These are phyloP conservation scores for Heliconius nattereri DNA, from an alignment of 1,140 invertebrate genomes.

Conservation along the genomic window DNA sequence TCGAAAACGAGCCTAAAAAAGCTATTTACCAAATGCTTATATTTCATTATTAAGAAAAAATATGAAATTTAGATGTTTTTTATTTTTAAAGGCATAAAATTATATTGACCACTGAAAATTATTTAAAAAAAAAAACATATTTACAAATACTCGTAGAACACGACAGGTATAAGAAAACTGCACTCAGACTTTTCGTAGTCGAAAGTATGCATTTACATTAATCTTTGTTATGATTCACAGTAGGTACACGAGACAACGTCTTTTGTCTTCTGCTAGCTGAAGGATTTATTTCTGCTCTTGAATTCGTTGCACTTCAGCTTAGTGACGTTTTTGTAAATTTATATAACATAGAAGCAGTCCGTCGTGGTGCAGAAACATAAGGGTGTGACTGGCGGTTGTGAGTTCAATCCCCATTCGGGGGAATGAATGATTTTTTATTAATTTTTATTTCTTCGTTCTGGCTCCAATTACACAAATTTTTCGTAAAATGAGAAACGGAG, in stretches of 20 bases:
- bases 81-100: no score
- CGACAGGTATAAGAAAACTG: slow-evolving; percentile 18
- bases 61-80: no score
- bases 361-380: no score
- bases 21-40: no score
- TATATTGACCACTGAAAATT: neutral
- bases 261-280: slow-evolving; percentile 39
- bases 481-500: no score
- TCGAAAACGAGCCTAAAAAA: no score
- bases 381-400: no score
- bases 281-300: slow-evolving; percentile 41
- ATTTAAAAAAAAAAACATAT: neutral
- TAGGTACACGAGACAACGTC: slow-evolving; percentile 38
- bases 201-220: slow-evolving; percentile 35
- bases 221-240: slow-evolving; percentile 41
- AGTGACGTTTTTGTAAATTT: slow-evolving; percentile 11
- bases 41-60: no score
- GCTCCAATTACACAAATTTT: no score
- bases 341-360: neutral
- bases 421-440: no score
- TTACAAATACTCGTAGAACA: neutral
- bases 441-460: no score
- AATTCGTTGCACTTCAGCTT: slow-evolving; percentile 21
- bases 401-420: no score
- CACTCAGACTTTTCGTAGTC: neutral